phyloP scores from a whole-genome alignment of 35 echinoderm and acorn worm genomes.

The Patiria miniata region DNA sequence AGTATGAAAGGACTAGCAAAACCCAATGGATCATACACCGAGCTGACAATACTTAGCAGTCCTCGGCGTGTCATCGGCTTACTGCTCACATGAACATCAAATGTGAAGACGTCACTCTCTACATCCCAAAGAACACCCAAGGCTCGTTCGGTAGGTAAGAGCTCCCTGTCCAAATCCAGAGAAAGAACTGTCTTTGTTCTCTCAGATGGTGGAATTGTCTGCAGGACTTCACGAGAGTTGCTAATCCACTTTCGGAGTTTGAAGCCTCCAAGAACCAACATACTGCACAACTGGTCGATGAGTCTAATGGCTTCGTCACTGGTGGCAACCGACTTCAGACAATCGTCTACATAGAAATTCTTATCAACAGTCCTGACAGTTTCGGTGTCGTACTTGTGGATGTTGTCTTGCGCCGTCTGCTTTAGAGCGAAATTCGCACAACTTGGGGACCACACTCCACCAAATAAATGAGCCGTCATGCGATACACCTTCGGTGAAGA shows the following conservation, averaged over 20 bases:
- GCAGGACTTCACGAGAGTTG: neutral
- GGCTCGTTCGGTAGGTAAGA: constrained; percentile 26
- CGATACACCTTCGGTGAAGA: constrained; percentile 16
- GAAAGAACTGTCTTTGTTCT: neutral
- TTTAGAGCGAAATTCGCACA: constrained; percentile 82
- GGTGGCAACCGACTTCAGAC: constrained; percentile 47
- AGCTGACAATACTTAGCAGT: constrained; percentile 32
- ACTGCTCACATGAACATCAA: neutral
- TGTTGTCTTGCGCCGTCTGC: constrained; percentile 39
- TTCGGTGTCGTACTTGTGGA: constrained; percentile 44
- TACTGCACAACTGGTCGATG: constrained; percentile 20
- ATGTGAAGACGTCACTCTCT: constrained; percentile 31
- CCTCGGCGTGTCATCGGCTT: constrained; percentile 11
- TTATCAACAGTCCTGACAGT: constrained; percentile 47
- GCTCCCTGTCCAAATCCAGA: constrained; percentile 2
- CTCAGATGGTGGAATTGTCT: neutral
- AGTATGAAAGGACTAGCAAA: constrained; percentile 18
- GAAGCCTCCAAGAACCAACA: constrained; percentile 59
- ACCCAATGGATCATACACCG: constrained; percentile 45
- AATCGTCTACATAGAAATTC: constrained; percentile 90
- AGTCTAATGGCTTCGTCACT: constrained; percentile 51
- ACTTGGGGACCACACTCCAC: constrained; percentile 69
- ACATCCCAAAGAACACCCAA: constrained; percentile 25
- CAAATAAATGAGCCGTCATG: constrained; percentile 65
- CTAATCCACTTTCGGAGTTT: constrained; percentile 42